Evolutionary conservation across 1,140 invertebrate species (phyloP).

Genomic region (Euura lappo): DNA sequence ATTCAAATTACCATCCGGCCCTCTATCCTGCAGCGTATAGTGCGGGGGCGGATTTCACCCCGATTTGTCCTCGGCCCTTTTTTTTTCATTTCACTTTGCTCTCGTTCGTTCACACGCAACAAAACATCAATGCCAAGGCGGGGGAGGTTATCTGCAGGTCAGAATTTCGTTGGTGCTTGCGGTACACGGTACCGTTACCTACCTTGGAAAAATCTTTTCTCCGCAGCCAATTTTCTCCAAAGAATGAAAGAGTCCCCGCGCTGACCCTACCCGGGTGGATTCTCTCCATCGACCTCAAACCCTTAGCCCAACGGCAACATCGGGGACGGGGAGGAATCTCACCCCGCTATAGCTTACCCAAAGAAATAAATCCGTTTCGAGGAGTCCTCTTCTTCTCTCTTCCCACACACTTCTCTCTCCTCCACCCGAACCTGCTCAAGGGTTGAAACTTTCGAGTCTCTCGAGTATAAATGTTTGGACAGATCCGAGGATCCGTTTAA

Average conservation of each 20-base stretch:
- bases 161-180: background rate
- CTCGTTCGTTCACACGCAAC: conserved; percentile 6
- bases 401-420: conserved; percentile 15
- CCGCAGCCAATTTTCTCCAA: background rate
- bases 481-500: background rate
- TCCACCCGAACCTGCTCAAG: background rate
- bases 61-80: background rate
- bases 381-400: conserved; percentile 10
- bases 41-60: background rate
- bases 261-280: background rate
- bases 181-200: background rate
- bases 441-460: conserved; percentile 4
- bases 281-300: background rate
- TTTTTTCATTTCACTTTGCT: conserved; percentile 12
- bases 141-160: background rate
- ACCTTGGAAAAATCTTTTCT: background rate
- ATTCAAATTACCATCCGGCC: background rate
- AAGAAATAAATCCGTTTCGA: conserved; percentile 26
- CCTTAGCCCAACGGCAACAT: too few relatives aligned
- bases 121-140: background rate
- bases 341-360: background rate
- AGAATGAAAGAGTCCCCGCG: background rate
- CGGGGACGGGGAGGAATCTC: background rate
- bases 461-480: background rate
- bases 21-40: background rate